Evolutionary conservation across 1,140 invertebrate genomes (phyloP).

Genomic region (Oryctes rhinoceros): DNA sequence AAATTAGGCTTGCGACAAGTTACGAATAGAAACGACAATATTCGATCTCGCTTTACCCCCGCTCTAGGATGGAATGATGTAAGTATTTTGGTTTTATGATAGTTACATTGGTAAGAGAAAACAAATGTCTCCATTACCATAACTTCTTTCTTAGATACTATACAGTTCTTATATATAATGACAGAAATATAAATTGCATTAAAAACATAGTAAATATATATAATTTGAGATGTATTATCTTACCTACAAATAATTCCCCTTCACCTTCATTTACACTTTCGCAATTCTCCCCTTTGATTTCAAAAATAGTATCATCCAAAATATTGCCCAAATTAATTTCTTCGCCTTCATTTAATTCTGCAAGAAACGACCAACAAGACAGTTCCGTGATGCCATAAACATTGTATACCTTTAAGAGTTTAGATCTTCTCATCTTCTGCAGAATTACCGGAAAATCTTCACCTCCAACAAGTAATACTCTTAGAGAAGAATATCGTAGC

Average conservation of each 20-base stretch:
- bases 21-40: no score
- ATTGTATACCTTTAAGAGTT: slow-evolving; percentile 68
- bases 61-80: no score
- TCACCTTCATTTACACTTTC: slow-evolving; percentile 57
- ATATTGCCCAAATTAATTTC: slow-evolving; percentile 67
- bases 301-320: slow-evolving; percentile 70
- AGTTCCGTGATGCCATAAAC: slow-evolving; percentile 87
- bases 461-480: slow-evolving; percentile 70
- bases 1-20: no score
- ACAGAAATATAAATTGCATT: not conserved
- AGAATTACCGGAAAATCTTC: slow-evolving; percentile 65
- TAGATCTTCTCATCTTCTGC: slow-evolving; percentile 62
- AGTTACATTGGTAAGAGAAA: no score
- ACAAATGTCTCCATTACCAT: no score
- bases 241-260: slow-evolving; percentile 66
- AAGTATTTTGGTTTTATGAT: no score
- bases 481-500: slow-evolving; percentile 65
- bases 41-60: no score
- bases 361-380: slow-evolving; percentile 81
- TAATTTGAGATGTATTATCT: no score
- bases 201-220: slow-evolving; percentile 57
- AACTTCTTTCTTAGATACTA: no score
- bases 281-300: slow-evolving; percentile 61
- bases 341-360: slow-evolving; percentile 63
- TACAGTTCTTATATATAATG: no score